Percentiles rank a stretch among this genome's conserved stretches.
Evolutionary conservation across 37 sponge, comb jelly and placozoan genomes (phyloP).

Genomic region (Bolinopsis microptera): DNA sequence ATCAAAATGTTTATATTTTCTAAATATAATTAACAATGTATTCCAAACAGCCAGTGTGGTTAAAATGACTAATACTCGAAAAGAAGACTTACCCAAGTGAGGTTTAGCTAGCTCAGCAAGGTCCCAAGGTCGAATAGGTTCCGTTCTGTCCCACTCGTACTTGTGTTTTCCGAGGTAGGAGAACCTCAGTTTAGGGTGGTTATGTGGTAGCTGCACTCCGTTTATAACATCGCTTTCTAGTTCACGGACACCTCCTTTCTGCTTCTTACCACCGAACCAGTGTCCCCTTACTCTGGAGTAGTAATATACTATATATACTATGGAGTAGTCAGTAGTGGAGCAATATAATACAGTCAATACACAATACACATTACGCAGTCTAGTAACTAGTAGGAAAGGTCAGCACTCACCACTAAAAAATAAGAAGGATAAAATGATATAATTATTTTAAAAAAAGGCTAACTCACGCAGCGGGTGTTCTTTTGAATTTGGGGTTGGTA

Average conservation of each 20-base stretch:
- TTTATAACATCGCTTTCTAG: neutral
- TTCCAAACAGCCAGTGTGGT: too few relatives aligned
- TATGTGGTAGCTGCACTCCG: neutral
- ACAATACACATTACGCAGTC: too few relatives aligned
- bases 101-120: neutral
- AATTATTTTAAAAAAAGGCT: too few relatives aligned
- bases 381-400: too few relatives aligned
- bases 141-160: constrained; percentile 20
- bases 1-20: too few relatives aligned
- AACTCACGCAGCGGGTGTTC: neutral
- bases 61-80: neutral
- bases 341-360: too few relatives aligned
- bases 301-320: neutral
- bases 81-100: neutral
- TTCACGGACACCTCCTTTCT: neutral
- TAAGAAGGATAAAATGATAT: too few relatives aligned
- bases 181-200: neutral
- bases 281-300: neutral
- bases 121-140: neutral
- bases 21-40: too few relatives aligned
- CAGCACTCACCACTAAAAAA: too few relatives aligned
- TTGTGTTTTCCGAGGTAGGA: constrained; percentile 23
- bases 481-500: neutral
- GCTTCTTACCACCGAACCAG: neutral
- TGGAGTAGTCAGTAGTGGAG: too few relatives aligned